phyloP scores from a whole-genome alignment of 1,140 invertebrate species.

The Aphis gossypii region DNA sequence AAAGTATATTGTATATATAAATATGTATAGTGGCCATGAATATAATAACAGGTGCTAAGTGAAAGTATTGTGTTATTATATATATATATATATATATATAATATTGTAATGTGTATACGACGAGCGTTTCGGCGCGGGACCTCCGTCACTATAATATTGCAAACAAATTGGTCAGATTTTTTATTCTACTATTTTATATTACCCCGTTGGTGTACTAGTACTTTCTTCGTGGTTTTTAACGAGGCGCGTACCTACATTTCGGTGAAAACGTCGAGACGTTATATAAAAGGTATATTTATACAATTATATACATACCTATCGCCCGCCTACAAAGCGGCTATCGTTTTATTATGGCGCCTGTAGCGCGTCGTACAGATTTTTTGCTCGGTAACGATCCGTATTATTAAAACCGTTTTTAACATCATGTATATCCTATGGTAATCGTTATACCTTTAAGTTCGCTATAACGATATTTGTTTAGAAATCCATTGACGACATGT shows the following conservation, averaged over 20 bases:
- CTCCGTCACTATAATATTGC: not conserved
- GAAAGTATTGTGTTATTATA: conserved; percentile 46
- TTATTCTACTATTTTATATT: not conserved
- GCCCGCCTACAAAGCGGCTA: too few species aligned
- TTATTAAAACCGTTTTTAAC: not conserved
- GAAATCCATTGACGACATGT: not conserved
- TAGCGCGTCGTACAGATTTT: not conserved
- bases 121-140: not conserved
- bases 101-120: not conserved
- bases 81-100: not conserved
- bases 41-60: conserved; percentile 41
- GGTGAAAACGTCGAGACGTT: not conserved
- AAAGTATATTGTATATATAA: not conserved
- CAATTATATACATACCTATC: not conserved
- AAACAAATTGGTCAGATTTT: conserved; percentile 23
- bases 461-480: not conserved
- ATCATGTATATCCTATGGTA: not conserved
- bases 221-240: conserved; percentile 1
- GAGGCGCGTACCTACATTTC: not conserved
- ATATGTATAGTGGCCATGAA: not conserved
- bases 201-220: conserved; percentile 1
- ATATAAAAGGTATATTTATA: not conserved
- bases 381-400: not conserved
- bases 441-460: not conserved
- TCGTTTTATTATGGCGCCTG: too few species aligned